These are phyloP conservation scores for Glossophaga mutica DNA, from an alignment of 2,797 vertebrate genomes.

Conservation along the genomic window DNA sequence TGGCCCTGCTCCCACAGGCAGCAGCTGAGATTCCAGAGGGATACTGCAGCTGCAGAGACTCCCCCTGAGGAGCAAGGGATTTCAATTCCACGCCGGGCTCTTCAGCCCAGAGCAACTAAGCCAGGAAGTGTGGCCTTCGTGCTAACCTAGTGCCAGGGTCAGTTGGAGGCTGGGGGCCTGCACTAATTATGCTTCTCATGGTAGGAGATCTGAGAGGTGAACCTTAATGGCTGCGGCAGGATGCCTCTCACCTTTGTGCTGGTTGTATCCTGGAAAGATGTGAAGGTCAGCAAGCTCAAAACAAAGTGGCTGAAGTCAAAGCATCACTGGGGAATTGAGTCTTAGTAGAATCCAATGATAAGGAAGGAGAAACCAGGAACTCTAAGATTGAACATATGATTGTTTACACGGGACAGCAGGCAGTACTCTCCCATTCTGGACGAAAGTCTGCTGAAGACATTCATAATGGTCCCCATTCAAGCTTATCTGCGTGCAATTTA, in stretches of 20 bases:
- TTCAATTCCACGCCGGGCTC: background rate
- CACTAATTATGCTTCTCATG: background rate
- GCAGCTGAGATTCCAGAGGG: background rate
- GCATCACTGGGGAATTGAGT: background rate
- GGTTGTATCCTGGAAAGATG: background rate
- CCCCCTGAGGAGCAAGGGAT: background rate
- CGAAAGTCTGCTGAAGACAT: background rate
- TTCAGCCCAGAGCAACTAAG: background rate
- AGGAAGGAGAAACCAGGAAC: background rate
- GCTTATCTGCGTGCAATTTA: background rate
- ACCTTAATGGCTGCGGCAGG: background rate
- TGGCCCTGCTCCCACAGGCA: too few relatives aligned
- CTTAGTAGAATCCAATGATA: background rate
- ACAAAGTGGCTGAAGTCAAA: background rate
- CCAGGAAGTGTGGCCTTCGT: background rate
- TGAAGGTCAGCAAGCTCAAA: background rate
- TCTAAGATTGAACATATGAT: rapidly evolving
- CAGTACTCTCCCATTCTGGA: background rate
- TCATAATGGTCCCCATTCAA: background rate
- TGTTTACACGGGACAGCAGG: background rate
- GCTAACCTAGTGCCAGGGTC: background rate
- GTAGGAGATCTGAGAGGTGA: background rate
- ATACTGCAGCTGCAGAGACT: background rate
- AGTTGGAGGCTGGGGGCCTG: background rate
- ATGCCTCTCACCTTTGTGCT: background rate